Evolutionary conservation across 2,888 invertebrate genomes (phyloP), one percentile per base, ranked within the genome.

Genomic region (Pollenia amentaria): DNA sequence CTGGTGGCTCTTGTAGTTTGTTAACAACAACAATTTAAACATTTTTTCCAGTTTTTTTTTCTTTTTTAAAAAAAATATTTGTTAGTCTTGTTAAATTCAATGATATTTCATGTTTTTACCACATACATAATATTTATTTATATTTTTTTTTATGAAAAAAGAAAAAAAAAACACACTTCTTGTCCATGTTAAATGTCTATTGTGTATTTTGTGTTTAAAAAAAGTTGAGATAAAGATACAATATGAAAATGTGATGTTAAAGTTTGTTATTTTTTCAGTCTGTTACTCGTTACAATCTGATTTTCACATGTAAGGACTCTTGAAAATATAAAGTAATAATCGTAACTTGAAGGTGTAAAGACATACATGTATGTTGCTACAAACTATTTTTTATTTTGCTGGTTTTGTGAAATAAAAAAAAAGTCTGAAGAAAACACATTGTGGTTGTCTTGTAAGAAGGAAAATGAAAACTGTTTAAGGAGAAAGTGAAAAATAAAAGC

Each of bases 151-250:
- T 67, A 0, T 46, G 21, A n/a, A n/a, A n/a, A n/a, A n/a, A n/a
- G n/a, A n/a, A n/a, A n/a, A n/a, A n/a, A n/a, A n/a, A 64, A 53
- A 40, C n/a, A 57, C 6, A n/a, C 72, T 72, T 80, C 16, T 16
- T 77, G 48, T 29, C 42, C 65, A 67, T 87, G 87, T 84, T 84
- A 65, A 67, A 67, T 87, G 84, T 77, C 87, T 76, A 65, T 80
- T 85, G 75, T 83, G 69, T 81, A 75, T 77, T 48, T 77, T 83
- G 21, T 70, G 44, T 75, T 51, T 44, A 29, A 29, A 6, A 4
- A 29, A 65, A 73, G 16, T n/a, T 46, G 11, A 67, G 55, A 65
- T 72, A 73, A 51, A 73, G 55, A 80, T 73, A 73, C 72, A 73
- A 46, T 72, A 73, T 65, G 38, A 79, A 77, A 65, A 60, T 51